A percentile compares a stretch with the other conserved stretches of the same genome.
Evolutionary conservation across 2,113 vertebrate species (phyloP).

Genomic region (Dasyornis broadbenti): DNA sequence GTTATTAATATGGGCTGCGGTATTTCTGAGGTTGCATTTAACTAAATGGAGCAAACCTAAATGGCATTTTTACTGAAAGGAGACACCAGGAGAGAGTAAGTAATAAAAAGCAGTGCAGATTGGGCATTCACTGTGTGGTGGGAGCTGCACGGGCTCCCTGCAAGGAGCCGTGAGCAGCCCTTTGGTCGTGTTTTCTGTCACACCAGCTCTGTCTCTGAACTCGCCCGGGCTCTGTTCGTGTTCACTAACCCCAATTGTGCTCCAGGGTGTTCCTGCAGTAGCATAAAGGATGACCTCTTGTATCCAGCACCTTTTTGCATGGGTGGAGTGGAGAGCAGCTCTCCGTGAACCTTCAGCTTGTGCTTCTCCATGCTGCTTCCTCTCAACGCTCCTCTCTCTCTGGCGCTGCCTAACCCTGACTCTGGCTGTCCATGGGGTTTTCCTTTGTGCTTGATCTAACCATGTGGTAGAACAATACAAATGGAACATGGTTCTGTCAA

Average conservation of each 20-base stretch:
- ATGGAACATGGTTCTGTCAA: conserved; percentile 99
- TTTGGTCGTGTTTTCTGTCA: background rate
- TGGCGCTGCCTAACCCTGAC: conserved; percentile 83
- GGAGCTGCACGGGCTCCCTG: background rate
- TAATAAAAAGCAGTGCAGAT: background rate
- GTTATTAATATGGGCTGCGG: background rate
- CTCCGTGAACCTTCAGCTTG: conserved; percentile 77
- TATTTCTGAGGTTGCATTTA: background rate
- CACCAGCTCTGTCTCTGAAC: background rate
- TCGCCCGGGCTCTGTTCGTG: background rate
- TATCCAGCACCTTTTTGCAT: conserved; percentile 64
- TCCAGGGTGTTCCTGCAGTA: conserved; percentile 51
- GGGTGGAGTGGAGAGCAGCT: conserved; percentile 66
- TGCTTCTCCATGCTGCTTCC: conserved; percentile 79
- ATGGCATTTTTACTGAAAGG: background rate
- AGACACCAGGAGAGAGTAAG: background rate
- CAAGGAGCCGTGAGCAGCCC: background rate
- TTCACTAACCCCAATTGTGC: conserved; percentile 63
- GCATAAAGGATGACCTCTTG: conserved; percentile 52
- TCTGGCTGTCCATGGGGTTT: conserved; percentile 89
- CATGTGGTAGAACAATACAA: conserved; percentile 99
- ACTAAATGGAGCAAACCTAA: background rate
- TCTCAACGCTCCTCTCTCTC: conserved; percentile 87
- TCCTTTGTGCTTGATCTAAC: conserved; percentile 99
- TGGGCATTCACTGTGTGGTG: background rate